Evolutionary conservation across 2,113 vertebrate species (phyloP), one percentile per base, ranked within the genome.

Genomic region (Sakesphorus luctuosus): DNA sequence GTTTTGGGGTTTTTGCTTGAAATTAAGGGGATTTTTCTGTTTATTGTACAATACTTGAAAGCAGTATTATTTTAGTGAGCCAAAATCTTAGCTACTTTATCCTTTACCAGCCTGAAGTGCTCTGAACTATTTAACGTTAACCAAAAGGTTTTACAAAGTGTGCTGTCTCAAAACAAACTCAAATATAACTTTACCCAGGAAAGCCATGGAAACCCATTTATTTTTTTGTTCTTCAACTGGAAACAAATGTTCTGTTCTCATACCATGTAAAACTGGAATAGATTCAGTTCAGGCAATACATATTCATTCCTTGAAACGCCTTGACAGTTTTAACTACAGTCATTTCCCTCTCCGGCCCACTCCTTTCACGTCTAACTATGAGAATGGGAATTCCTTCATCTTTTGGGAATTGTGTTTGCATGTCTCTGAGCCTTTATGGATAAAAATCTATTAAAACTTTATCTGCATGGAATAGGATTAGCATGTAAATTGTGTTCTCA

Each of bases 301-400:
- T 88, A 80, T 92, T 96, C 86, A 73, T 92, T 95, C 69, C 75
- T 77, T 80, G 80, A 94, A 92, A 75, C 49, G 95, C 86, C 92
- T 92, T 92, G 88, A 84, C 69, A 81, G 53, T 73, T 93, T 76
- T 81, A 92, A 84, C 87, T 90, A 5, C 29, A 92, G 83, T 85
- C 24, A 84, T 73, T 95, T 96, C 76, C 73, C 80, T 94, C 88
- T 96, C 24, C 91, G 84, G 61, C 94, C 90, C 83, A 90, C 93
- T 96, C 89, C 80, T 94, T 95, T 95, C 62, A 50, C 40, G 68
- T 77, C 52, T 74, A 61, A 71, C 68, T 94, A 43, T 67, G 31
- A 96, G 66, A 93, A 89, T 90, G 76, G 87, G 91, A 95, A 94
- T 95, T 96, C 73, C 44, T 84, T 87, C 11, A 1, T 89, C 80